A percentile compares a stretch with the other conserved stretches of the same genome.
Evolutionary conservation across 2,797 vertebrate species (phyloP).

Genomic region (Myotis myotis): DNA sequence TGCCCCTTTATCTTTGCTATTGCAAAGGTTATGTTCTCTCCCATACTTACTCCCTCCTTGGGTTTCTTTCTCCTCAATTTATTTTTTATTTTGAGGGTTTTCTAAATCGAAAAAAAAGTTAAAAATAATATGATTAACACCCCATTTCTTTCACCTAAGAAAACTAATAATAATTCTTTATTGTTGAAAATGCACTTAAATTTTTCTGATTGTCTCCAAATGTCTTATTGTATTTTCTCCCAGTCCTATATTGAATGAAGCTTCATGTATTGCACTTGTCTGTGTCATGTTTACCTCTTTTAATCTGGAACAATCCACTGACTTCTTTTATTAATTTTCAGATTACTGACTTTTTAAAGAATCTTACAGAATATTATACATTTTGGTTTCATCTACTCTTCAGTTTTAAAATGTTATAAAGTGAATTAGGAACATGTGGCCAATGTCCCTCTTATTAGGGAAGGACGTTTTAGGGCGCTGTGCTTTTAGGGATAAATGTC

Average conservation of each 20-base stretch:
- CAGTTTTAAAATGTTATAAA: slow-evolving; percentile 44
- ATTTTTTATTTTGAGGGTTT: not conserved
- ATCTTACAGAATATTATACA: not conserved
- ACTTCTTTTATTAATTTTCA: slow-evolving; percentile 3
- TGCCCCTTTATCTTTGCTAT: not conserved
- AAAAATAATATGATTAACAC: not conserved
- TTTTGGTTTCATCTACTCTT: slow-evolving; percentile 36
- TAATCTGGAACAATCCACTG: not conserved
- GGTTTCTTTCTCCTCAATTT: not conserved
- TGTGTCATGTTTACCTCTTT: not conserved
- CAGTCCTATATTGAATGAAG: not conserved
- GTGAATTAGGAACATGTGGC: slow-evolving; percentile 47
- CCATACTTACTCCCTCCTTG: not conserved
- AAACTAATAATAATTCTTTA: slow-evolving; percentile 17
- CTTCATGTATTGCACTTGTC: not conserved
- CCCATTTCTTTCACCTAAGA: not conserved
- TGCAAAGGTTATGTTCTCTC: not conserved
- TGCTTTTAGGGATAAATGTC: not conserved
- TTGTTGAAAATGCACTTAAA: not conserved
- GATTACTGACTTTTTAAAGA: not conserved
- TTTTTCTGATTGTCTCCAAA: not conserved
- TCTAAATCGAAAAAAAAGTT: not conserved
- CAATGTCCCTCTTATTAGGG: slow-evolving; percentile 25
- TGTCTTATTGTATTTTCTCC: not conserved
- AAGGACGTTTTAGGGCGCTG: not conserved